These are phyloP conservation scores for Drosophila robusta DNA, from an alignment of 2,888 invertebrate species.

Conservation along the genomic window DNA sequence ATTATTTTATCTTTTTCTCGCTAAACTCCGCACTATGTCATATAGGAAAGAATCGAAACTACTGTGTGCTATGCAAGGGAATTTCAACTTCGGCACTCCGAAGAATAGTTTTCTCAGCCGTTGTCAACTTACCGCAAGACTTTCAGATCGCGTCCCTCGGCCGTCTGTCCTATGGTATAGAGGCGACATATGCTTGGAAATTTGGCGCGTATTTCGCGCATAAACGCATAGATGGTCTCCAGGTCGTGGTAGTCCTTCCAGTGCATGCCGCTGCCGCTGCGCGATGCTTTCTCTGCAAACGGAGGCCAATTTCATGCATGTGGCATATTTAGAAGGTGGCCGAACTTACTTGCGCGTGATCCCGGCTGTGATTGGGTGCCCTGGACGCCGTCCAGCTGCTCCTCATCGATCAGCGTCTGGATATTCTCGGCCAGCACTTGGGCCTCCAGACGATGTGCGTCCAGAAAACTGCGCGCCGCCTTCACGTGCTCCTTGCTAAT, in stretches of 20 bases:
- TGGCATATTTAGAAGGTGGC: not conserved
- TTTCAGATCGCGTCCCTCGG: constrained; percentile 91
- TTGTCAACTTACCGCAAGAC: constrained; percentile 85
- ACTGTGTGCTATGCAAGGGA: no score
- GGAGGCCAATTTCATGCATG: not conserved
- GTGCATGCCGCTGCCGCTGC: constrained; percentile 86
- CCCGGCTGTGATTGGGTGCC: constrained; percentile 86
- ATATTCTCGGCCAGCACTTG: constrained; percentile 90
- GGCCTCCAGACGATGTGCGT: constrained; percentile 87
- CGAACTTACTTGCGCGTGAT: constrained; percentile 82
- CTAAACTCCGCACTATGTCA: no score
- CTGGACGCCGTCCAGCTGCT: constrained; percentile 86
- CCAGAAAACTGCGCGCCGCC: constrained; percentile 88
- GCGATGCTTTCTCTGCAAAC: constrained; percentile 71
- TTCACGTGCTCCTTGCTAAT: constrained; percentile 88
- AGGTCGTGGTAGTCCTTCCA: constrained; percentile 92
- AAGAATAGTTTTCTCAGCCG: no score
- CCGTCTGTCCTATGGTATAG: constrained; percentile 90
- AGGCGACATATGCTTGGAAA: constrained; percentile 90
- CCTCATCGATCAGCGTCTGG: constrained; percentile 90
- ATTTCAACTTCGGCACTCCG: no score
- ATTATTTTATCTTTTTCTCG: no score
- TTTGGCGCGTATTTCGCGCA: constrained; percentile 89
- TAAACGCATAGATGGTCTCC: constrained; percentile 88
- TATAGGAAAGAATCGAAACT: no score